Evolutionary conservation across 2,113 vertebrate species (phyloP).

Genomic region (Myocastor coypus): DNA sequence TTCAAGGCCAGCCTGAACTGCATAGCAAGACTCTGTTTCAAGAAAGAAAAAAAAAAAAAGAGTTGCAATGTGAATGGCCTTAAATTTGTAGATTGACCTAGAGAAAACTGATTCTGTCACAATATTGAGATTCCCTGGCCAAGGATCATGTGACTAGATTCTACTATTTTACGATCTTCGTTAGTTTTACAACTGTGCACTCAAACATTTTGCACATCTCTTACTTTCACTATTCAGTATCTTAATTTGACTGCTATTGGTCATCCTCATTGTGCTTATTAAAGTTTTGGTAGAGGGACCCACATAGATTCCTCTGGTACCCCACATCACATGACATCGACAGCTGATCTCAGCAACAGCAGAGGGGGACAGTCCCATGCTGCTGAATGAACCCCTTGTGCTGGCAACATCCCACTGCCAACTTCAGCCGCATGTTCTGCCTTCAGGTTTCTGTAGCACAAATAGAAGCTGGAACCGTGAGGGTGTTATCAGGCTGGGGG

Average conservation of each 20-base stretch:
- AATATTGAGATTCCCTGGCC: background rate
- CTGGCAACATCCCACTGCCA: too few relatives aligned
- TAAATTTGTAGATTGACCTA: background rate
- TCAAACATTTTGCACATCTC: background rate
- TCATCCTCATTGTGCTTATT: background rate
- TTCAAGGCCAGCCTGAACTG: background rate
- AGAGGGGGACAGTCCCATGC: background rate
- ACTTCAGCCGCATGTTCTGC: background rate
- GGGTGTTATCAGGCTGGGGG: background rate
- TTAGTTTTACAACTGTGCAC: background rate
- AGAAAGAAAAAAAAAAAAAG: background rate
- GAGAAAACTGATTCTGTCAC: background rate
- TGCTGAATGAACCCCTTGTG: background rate
- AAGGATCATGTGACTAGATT: background rate
- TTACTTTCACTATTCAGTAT: background rate
- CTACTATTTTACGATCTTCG: background rate
- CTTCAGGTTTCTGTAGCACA: background rate
- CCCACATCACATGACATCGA: background rate
- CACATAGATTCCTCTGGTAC: background rate
- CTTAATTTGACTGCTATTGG: too few relatives aligned
- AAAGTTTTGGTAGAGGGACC: background rate
- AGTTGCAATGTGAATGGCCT: background rate
- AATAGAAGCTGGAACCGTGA: background rate
- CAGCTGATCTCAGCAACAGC: background rate
- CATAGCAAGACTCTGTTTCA: background rate